A percentile compares a stretch with the other conserved stretches of the same genome.
Evolutionary conservation across 2,113 vertebrate genomes (phyloP).

Genomic region (Callipepla californica): DNA sequence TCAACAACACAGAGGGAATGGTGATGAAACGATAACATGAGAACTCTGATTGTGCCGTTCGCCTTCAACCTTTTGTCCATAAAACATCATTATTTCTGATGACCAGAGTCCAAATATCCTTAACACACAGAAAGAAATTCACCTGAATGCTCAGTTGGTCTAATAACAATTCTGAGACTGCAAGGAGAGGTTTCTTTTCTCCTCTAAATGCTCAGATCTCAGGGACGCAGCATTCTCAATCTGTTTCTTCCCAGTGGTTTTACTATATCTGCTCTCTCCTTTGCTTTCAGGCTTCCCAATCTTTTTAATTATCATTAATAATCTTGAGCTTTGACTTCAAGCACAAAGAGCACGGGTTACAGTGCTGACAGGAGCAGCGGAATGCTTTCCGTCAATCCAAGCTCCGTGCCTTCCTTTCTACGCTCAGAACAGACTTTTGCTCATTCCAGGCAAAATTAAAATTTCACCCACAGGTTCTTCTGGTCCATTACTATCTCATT

Average conservation of each 20-base stretch:
- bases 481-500: background rate
- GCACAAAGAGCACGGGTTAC: background rate
- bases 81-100: rapidly evolving
- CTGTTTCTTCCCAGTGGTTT: background rate
- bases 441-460: background rate
- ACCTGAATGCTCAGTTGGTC: rapidly evolving
- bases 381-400: background rate
- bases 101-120: rapidly evolving
- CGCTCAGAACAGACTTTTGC: background rate
- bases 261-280: background rate
- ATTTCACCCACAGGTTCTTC: background rate
- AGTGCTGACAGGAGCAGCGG: background rate
- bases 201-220: background rate
- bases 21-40: background rate
- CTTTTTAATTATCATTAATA: background rate
- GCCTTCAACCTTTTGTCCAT: too few relatives aligned
- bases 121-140: rapidly evolving
- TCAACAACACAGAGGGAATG: too few relatives aligned
- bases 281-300: background rate
- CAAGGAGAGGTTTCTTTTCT: background rate
- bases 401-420: rapidly evolving
- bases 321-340: background rate
- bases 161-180: rapidly evolving
- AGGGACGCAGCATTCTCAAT: background rate
- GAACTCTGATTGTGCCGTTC: rapidly evolving